Percentiles rank a stretch among this genome's conserved stretches.
phyloP scores from a whole-genome alignment of 2,888 invertebrate genomes.

The Punctoribates punctum region DNA sequence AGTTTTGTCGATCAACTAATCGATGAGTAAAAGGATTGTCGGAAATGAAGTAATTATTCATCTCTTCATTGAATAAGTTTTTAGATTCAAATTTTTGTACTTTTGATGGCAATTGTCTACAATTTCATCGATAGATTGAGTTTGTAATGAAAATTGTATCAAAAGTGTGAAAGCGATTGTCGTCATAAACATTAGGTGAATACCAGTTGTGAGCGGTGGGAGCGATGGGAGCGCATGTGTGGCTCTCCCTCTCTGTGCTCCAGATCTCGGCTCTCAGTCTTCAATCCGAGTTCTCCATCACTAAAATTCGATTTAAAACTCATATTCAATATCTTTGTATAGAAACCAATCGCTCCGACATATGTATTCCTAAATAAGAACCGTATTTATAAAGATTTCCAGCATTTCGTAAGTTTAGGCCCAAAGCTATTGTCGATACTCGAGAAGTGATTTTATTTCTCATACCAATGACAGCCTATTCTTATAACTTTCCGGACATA shows the following conservation, averaged over 20 bases:
- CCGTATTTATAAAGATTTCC: conserved; percentile 7
- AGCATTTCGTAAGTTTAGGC: conserved; percentile 3
- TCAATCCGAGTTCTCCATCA: not conserved
- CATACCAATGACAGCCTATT: conserved; percentile 13
- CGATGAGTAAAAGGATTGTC: not conserved
- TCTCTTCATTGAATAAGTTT: too few relatives aligned
- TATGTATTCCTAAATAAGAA: conserved; percentile 30
- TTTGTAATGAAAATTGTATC: not conserved
- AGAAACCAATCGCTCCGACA: conserved; percentile 14
- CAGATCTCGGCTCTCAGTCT: not conserved
- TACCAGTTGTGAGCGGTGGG: not conserved
- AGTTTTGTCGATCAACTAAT: not conserved
- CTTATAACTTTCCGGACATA: not conserved
- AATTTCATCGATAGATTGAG: not conserved
- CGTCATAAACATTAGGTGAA: conserved; percentile 9
- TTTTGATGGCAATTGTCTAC: not conserved
- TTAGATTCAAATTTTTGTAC: too few relatives aligned
- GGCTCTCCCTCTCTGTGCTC: not conserved
- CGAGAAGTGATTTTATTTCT: not conserved
- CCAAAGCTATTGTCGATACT: conserved; percentile 2
- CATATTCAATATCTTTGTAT: conserved; percentile 7
- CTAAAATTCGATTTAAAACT: not conserved
- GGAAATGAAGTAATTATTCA: not conserved
- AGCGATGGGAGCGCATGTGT: not conserved
- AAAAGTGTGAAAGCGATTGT: conserved; percentile 17